Base-by-base conservation (phyloP, 2,888 invertebrate genomes). In the Oscheius myriophilus region DNA sequence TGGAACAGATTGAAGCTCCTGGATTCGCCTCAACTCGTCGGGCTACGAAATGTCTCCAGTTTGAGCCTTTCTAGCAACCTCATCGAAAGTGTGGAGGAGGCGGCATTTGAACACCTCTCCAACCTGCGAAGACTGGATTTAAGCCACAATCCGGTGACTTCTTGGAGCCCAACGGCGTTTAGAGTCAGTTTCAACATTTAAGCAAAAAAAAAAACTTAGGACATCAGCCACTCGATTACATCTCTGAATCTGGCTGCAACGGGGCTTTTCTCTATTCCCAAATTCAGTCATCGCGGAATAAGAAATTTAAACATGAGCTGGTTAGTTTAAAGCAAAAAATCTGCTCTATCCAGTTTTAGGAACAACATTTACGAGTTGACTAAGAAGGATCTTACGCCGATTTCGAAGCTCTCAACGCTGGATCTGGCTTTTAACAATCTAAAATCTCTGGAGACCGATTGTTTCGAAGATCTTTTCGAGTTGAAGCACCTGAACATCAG, bases 151-250 rank as follows among this genome's bases (percentile, higher is more conserved):
- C 86, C 84, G 11, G 75, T 86, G 21, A 84, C 78, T n/a, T 83
- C 82, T 2, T 86, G 86, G 86, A 77, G 80, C 65, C 84, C 85
- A 1, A 76, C 80, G 12, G 82, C 83, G 23, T 85, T 85, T 65
- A 69, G 73, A 62, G 83, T 84, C 43, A 39, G 59, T 54, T n/a
- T 25, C 9, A 54, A 64, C 1, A 6, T 12, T 16, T 7, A 16
- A 25, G 26, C 14, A 43, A 45, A 65, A 42, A 33, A 11, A 58
- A 39, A 46, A 46, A 45, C 79, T 49, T 51, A 82, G 76, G 81
- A 80, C 39, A 66, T 86, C 14, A 79, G 83, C 33, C 75, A 77
- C 41, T 76, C 76, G 0, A 75, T 86, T 9, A 72, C 75, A 33
- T 55, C 69, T 9, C 57, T 86, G 14, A 84, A 84, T 67, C 73